A percentile compares a stretch with the other conserved stretches of the same genome.
Evolutionary conservation across 2,113 vertebrate species (phyloP).

Genomic region (Gymnocephalus cernua): DNA sequence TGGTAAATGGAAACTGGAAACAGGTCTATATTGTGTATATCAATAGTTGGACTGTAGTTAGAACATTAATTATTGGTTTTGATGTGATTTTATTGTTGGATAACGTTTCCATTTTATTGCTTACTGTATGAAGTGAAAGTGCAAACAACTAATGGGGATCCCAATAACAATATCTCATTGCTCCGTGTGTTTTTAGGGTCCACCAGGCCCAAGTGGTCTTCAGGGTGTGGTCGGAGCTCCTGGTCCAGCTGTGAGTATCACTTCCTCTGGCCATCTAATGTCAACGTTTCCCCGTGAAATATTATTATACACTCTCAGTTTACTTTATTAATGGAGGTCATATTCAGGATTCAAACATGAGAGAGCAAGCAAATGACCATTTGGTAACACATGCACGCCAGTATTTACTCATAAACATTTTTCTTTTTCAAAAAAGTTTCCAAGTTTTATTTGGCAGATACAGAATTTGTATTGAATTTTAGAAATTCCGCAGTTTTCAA

Average conservation of each 20-base stretch:
- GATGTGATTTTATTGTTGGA: neutral
- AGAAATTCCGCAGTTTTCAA: neutral
- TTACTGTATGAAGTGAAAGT: neutral
- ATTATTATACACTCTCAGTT: neutral
- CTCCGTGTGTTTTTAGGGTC: constrained; percentile 85
- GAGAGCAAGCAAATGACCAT: neutral
- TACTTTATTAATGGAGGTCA: neutral
- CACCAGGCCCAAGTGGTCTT: constrained; percentile 91
- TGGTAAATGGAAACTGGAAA: neutral
- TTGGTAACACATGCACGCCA: neutral
- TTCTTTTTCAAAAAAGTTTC: neutral
- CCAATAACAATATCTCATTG: neutral
- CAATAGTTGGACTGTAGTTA: neutral
- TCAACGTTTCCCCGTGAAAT: neutral
- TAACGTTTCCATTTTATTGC: neutral
- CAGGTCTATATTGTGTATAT: neutral
- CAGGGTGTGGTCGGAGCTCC: constrained; percentile 96
- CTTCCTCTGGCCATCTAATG: neutral
- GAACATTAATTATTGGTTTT: neutral
- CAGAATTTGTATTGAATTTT: neutral
- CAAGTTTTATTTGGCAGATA: constrained; percentile 8
- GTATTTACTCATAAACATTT: neutral
- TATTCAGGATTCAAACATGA: neutral
- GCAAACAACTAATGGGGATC: neutral
- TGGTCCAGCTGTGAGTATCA: constrained; percentile 95